These are phyloP conservation scores for Vimba vimba DNA, from an alignment of 2,113 vertebrate genomes.

Conservation along the genomic window DNA sequence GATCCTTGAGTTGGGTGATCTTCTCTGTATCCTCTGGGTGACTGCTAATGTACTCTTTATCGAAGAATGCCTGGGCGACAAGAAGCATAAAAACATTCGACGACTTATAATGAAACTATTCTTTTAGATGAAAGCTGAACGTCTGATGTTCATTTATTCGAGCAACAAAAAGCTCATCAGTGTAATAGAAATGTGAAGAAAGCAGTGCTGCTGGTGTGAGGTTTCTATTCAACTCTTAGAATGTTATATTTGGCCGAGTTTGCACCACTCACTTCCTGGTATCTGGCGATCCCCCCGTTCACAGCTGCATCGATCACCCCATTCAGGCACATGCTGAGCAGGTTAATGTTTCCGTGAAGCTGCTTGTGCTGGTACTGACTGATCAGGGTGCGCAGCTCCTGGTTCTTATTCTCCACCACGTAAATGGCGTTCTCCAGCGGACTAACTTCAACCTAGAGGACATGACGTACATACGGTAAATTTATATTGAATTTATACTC, in stretches of 20 bases:
- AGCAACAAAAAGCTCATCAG: not conserved
- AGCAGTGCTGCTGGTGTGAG: not conserved
- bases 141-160: not conserved
- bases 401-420: slow-evolving; percentile 98
- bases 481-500: too few species aligned
- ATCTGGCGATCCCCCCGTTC: slow-evolving; percentile 94
- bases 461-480: not conserved
- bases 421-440: slow-evolving; percentile 95
- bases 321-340: slow-evolving; percentile 98
- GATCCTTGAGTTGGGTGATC: slow-evolving; percentile 94
- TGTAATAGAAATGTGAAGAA: not conserved
- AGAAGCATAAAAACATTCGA: slow-evolving; percentile 6
- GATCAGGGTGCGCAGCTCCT: slow-evolving; percentile 93
- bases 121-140: not conserved
- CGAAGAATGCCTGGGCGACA: slow-evolving; percentile 89
- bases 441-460: slow-evolving; percentile 91
- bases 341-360: slow-evolving; percentile 93
- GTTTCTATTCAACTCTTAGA: not conserved
- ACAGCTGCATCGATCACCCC: slow-evolving; percentile 97
- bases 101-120: not conserved
- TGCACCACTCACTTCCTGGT: slow-evolving; percentile 87
- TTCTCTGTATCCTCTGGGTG: slow-evolving; percentile 95
- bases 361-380: slow-evolving; percentile 97
- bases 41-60: slow-evolving; percentile 93
- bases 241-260: not conserved